Evolutionary conservation across 2,113 vertebrate genomes (phyloP).

Genomic region (Onychorhynchus coronatus): DNA sequence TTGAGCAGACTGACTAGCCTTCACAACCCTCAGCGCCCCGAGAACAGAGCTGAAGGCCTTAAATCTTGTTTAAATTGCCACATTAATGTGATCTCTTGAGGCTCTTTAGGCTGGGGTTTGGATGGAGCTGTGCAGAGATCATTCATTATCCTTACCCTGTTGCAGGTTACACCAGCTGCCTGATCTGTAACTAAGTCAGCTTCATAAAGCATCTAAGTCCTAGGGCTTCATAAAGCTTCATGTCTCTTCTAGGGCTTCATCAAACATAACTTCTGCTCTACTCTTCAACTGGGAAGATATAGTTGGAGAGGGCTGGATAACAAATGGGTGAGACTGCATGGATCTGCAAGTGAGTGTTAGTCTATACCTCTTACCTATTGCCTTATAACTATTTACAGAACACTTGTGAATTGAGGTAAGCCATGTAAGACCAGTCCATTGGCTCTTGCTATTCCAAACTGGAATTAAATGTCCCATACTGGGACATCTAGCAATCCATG

Average conservation of each 20-base stretch:
- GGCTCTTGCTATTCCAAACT: neutral
- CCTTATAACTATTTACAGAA: neutral
- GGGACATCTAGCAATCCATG: neutral
- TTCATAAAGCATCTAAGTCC: neutral
- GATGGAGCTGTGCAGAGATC: neutral
- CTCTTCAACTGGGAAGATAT: neutral
- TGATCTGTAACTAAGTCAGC: neutral
- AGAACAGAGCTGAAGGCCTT: neutral
- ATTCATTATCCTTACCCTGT: slow-evolving; percentile 2
- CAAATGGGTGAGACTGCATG: neutral
- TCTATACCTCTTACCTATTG: neutral
- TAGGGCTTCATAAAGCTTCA: neutral
- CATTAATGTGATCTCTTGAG: neutral
- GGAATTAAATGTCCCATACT: neutral
- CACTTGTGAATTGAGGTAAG: neutral
- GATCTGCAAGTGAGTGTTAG: neutral
- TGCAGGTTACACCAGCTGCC: neutral
- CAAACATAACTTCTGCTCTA: neutral
- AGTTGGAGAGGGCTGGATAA: neutral
- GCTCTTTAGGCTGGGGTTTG: neutral
- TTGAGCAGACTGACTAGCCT: neutral
- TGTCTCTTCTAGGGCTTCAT: neutral
- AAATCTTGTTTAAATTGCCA: slow-evolving; percentile 3
- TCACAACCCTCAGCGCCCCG: neutral
- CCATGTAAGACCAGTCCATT: accelerated